A percentile compares a stretch with the other conserved stretches of the same genome.
These are phyloP conservation scores for Andrena bucephala DNA, from an alignment of 2,888 invertebrate species.

Conservation along the genomic window DNA sequence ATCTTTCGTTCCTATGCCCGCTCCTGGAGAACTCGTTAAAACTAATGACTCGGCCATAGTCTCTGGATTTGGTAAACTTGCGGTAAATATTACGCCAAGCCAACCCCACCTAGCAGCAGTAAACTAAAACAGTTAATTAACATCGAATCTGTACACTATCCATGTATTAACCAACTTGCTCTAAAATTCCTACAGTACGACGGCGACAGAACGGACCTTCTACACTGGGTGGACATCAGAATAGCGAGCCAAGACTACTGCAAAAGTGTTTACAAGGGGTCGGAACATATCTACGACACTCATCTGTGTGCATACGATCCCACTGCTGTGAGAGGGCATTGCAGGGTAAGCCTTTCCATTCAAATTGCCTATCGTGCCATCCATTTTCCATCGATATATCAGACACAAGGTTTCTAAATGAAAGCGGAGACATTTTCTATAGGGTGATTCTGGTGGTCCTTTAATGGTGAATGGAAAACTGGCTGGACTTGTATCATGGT, in stretches of 20 bases:
- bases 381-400: constrained; percentile 8
- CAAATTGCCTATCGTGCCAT: not conserved
- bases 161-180: too few relatives aligned
- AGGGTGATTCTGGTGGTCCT: constrained; percentile 79
- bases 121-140: not conserved
- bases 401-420: too few relatives aligned
- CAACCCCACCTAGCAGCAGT: not conserved
- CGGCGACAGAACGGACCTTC: constrained; percentile 70
- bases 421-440: too few relatives aligned
- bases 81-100: constrained; percentile 59
- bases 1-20: constrained; percentile 84
- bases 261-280: not conserved
- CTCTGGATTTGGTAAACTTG: constrained; percentile 77
- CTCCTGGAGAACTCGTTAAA: constrained; percentile 68
- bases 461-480: constrained; percentile 72
- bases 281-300: constrained; percentile 39
- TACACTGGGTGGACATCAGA: constrained; percentile 86
- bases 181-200: constrained; percentile 56
- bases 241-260: constrained; percentile 84
- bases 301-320: constrained; percentile 70
- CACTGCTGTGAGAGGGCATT: constrained; percentile 56
- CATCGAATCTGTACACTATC: not conserved
- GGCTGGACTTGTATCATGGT: constrained; percentile 76
- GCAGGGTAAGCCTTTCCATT: constrained; percentile 56
- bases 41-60: constrained; percentile 65